Conservation (phyloP, 2,797 vertebrate genomes). For the Peromyscus attwateri region DNA sequence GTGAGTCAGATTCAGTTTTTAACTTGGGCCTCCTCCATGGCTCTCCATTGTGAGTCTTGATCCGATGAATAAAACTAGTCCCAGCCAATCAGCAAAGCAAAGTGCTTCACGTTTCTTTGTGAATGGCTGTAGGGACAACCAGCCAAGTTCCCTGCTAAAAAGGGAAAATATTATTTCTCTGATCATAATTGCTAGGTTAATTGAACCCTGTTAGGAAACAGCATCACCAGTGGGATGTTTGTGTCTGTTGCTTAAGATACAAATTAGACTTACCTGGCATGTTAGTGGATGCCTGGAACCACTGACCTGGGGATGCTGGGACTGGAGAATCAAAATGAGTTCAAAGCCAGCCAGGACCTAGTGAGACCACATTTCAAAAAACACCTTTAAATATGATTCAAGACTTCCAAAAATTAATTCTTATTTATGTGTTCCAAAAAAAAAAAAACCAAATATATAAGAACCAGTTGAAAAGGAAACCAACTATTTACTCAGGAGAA, state of each 20-base stretch:
- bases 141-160: neutral
- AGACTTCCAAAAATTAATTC: neutral
- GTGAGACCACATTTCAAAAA: neutral
- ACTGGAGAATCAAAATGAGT: neutral
- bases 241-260: neutral
- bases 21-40: neutral
- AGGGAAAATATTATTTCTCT: neutral
- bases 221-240: neutral
- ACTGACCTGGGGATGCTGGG: neutral
- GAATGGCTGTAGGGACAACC: neutral
- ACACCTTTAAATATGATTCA: neutral
- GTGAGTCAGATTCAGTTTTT: neutral
- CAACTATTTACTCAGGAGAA: neutral
- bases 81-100: neutral
- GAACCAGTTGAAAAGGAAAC: neutral
- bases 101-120: neutral
- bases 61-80: neutral
- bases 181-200: neutral
- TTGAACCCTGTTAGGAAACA: neutral
- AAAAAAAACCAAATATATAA: neutral
- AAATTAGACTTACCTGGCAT: neutral
- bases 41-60: neutral
- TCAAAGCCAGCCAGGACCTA: neutral
- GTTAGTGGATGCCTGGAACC: neutral
- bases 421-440: neutral